A percentile compares a stretch with the other conserved stretches of the same genome.
phyloP scores from a whole-genome alignment of 2,888 invertebrate genomes.

The Oscheius myriophilus region DNA sequence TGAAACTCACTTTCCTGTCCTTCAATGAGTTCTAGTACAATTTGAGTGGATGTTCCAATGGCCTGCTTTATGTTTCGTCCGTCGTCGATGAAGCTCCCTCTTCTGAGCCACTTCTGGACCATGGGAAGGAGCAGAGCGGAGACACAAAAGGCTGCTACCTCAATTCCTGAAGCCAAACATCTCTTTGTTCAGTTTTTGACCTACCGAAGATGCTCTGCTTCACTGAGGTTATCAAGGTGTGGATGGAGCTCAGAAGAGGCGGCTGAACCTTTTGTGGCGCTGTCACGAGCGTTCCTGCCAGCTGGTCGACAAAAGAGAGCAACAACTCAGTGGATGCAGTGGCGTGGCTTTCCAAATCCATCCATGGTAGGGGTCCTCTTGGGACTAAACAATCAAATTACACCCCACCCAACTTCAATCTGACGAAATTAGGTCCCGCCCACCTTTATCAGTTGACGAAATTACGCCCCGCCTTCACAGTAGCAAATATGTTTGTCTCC shows the following conservation, averaged over 20 bases:
- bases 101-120: slow-evolving; percentile 90
- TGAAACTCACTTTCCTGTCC: slow-evolving; percentile 35
- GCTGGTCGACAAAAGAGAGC: slow-evolving; percentile 39
- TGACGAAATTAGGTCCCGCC: neutral
- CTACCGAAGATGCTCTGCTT: slow-evolving; percentile 40
- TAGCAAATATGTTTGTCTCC: too few relatives aligned
- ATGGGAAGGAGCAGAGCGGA: slow-evolving; percentile 90
- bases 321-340: slow-evolving; percentile 51
- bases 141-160: slow-evolving; percentile 89
- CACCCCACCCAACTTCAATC: too few relatives aligned
- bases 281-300: slow-evolving; percentile 53
- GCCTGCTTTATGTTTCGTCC: slow-evolving; percentile 48
- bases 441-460: neutral
- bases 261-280: slow-evolving; percentile 47
- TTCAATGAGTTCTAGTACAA: slow-evolving; percentile 49
- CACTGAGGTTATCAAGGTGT: slow-evolving; percentile 43
- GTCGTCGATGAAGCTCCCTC: slow-evolving; percentile 71
- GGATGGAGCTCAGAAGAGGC: slow-evolving; percentile 47
- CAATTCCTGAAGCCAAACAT: slow-evolving; percentile 77
- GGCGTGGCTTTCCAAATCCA: slow-evolving; percentile 41
- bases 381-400: too few relatives aligned
- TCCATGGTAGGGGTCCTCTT: slow-evolving; percentile 50
- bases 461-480: neutral
- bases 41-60: slow-evolving; percentile 52
- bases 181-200: neutral